Percentiles rank a stretch among this genome's conserved stretches.
phyloP scores from a whole-genome alignment of 2,113 vertebrate genomes.

The Geococcyx californianus region DNA sequence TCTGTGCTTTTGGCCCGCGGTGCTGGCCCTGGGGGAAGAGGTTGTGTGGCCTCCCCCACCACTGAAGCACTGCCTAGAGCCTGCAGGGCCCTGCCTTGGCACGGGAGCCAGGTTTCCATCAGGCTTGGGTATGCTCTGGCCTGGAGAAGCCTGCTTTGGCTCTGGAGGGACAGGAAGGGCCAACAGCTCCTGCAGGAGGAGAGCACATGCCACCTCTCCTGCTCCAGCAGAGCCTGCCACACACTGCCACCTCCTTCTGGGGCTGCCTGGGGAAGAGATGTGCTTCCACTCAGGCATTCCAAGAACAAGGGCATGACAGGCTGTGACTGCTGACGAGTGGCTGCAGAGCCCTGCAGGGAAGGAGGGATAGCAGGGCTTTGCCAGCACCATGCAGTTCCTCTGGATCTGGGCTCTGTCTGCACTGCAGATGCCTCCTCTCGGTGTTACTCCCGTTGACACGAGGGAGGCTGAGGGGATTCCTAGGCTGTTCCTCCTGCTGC shows the following conservation, averaged over 20 bases:
- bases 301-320: accelerated
- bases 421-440: background rate
- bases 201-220: accelerated
- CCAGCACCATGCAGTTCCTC: accelerated
- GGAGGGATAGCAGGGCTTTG: background rate
- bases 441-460: accelerated
- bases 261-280: background rate
- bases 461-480: background rate
- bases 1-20: background rate
- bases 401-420: background rate
- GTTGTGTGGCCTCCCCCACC: accelerated
- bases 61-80: accelerated
- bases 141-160: background rate
- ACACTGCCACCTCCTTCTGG: background rate
- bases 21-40: background rate
- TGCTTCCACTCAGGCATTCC: background rate
- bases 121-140: background rate
- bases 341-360: background rate
- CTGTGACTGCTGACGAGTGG: too few relatives aligned
- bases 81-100: background rate
- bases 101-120: background rate
- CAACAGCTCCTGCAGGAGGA: background rate
- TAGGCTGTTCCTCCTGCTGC: background rate
- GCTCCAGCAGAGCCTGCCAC: background rate
- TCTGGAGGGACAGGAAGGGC: background rate